phyloP scores from a whole-genome alignment of 2,888 invertebrate species.

The Prostheceraeus crozeri region DNA sequence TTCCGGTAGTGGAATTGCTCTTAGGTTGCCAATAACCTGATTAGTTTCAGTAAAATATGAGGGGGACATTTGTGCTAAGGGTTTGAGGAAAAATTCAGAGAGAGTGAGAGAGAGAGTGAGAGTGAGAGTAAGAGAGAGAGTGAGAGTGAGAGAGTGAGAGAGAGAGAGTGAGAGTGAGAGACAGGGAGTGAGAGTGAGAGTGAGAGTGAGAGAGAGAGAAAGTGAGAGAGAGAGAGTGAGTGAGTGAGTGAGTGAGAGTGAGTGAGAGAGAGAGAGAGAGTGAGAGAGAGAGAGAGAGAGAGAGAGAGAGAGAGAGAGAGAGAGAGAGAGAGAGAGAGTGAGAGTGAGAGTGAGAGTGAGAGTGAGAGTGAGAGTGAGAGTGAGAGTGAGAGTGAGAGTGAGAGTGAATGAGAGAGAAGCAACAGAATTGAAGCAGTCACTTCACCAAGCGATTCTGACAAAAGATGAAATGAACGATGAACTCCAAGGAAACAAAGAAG shows the following conservation, averaged over 20 bases:
- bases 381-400: constrained; percentile 22
- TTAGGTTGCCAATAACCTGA: no score
- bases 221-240: constrained; percentile 8
- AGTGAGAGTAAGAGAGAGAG: background rate
- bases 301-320: constrained; percentile 29
- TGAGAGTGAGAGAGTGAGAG: background rate
- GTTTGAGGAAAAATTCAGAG: no score
- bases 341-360: constrained; percentile 19
- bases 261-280: constrained; percentile 26
- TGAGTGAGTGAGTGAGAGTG: background rate
- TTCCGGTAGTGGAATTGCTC: no score
- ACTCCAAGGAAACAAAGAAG: no score
- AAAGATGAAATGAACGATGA: no score
- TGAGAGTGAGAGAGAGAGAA: constrained; percentile 2
- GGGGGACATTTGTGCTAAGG: no score
- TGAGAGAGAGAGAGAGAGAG: constrained; percentile 27
- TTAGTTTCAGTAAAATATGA: no score
- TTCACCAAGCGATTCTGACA: no score
- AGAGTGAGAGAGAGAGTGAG: constrained; percentile 26
- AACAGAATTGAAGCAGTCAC: no score
- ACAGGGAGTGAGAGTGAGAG: background rate
- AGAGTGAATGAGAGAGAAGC: background rate
- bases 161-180: background rate
- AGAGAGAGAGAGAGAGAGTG: constrained; percentile 24
- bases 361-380: constrained; percentile 24